Percentiles rank a stretch among this genome's conserved stretches.
Conservation (phyloP, 2,113 vertebrate genomes). For the Cinclus cinclus region DNA sequence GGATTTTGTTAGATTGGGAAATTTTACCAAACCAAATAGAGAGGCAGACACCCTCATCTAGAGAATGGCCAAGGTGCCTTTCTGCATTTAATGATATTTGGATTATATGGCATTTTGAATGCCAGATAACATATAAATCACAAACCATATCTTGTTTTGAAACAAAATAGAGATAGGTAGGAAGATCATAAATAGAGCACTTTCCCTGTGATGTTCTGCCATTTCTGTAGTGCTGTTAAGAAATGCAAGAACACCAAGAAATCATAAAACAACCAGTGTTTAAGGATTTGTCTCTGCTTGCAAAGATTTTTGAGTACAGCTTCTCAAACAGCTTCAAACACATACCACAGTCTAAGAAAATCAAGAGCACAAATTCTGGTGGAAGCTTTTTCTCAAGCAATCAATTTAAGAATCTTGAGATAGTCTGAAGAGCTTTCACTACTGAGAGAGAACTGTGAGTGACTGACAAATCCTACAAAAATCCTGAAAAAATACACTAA, state of each 20-base stretch:
- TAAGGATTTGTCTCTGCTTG: background rate
- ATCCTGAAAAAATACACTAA: background rate
- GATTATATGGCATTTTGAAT: background rate
- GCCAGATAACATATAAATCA: background rate
- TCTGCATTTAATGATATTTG: background rate
- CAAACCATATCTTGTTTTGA: background rate
- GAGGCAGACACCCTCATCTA: background rate
- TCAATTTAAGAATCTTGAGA: background rate
- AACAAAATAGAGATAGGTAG: background rate
- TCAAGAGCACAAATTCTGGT: background rate
- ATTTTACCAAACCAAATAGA: background rate
- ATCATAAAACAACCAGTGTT: background rate
- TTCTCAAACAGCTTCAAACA: background rate
- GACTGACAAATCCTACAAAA: background rate
- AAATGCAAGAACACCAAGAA: background rate
- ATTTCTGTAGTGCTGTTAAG: background rate
- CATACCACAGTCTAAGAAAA: background rate
- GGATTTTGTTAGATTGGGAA: background rate
- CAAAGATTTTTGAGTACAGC: background rate
- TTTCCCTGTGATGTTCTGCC: background rate
- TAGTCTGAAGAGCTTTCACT: background rate
- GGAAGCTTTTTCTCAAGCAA: background rate
- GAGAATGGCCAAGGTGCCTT: background rate
- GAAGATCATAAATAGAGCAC: background rate
- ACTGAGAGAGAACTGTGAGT: background rate